phyloP scores from a whole-genome alignment of 2,797 vertebrate species.

The Tolypeutes matacus region DNA sequence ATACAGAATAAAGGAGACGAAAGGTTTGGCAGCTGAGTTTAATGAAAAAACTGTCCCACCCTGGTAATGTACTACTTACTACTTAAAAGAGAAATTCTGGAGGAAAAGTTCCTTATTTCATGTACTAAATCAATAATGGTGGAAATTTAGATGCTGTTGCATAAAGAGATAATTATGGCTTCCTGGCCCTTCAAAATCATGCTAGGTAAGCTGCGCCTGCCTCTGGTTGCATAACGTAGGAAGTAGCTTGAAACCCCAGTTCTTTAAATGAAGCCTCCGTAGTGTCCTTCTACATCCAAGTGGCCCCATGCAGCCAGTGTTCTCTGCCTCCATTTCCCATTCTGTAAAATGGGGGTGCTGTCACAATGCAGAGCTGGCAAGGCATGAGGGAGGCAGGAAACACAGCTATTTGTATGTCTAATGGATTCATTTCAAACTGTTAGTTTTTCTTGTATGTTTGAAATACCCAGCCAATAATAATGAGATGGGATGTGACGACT shows the following conservation, averaged over 20 bases:
- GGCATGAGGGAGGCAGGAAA: background rate
- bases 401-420: slow-evolving; percentile 31
- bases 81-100: background rate
- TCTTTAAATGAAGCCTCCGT: background rate
- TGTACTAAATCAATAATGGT: background rate
- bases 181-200: background rate
- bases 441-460: slow-evolving; percentile 66
- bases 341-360: background rate
- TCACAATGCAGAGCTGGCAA: background rate
- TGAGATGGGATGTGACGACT: slow-evolving; percentile 73
- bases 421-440: slow-evolving; percentile 76
- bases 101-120: background rate
- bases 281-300: background rate
- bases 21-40: background rate
- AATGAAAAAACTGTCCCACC: background rate
- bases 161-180: background rate
- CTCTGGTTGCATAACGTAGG: background rate
- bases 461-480: slow-evolving; percentile 74
- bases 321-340: background rate
- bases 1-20: background rate
- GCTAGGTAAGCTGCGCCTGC: background rate
- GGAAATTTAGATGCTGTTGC: background rate
- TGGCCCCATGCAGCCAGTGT: rapidly evolving
- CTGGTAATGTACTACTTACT: background rate
- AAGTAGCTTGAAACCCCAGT: background rate